These are phyloP conservation scores for Aphis craccivora DNA, from an alignment of 1,140 invertebrate species.

Conservation along the genomic window DNA sequence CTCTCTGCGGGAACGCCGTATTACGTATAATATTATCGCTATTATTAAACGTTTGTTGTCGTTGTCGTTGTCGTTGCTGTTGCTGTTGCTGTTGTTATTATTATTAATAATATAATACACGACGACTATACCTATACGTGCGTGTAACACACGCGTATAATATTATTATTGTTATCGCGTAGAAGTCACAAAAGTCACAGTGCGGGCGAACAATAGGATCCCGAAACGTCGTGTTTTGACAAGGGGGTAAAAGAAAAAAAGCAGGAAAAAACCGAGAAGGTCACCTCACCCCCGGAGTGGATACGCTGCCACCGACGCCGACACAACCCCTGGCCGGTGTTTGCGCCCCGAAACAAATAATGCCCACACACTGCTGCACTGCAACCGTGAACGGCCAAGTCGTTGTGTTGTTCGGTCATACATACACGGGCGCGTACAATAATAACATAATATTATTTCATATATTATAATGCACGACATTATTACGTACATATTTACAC, in stretches of 20 bases:
- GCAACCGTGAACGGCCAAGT: not conserved
- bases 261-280: not conserved
- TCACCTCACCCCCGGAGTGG: not conserved
- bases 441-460: not conserved
- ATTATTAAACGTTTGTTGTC: not conserved
- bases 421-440: not conserved
- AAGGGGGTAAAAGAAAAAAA: not conserved
- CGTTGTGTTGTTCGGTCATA: not conserved
- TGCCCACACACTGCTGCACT: not conserved
- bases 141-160: not conserved
- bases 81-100: not conserved
- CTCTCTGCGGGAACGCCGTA: constrained; percentile 17
- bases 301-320: not conserved
- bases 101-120: not conserved
- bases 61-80: not conserved
- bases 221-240: constrained; percentile 38
- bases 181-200: constrained; percentile 17
- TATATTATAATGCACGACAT: not conserved
- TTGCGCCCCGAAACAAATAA: not conserved
- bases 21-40: constrained; percentile 12
- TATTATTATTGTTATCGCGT: not conserved
- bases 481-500: not conserved
- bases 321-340: not conserved
- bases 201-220: not conserved
- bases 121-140: not conserved